phyloP scores from a whole-genome alignment of 2,888 invertebrate species.

The Autographa pulchrina region DNA sequence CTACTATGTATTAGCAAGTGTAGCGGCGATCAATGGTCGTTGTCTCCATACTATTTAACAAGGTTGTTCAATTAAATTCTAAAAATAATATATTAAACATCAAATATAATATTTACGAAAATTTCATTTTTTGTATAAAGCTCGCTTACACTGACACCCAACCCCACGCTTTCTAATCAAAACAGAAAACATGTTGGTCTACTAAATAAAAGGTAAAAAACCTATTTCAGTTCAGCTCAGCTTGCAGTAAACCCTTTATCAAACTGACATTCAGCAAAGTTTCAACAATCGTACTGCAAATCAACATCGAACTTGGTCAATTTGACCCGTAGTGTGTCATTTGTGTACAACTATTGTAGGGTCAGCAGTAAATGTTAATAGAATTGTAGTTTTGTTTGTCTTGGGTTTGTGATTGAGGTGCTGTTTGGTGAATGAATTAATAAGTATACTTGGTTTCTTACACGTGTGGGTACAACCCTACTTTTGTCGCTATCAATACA shows the following conservation, averaged over 20 bases:
- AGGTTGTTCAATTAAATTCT: too few relatives aligned
- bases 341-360: slow-evolving; percentile 58
- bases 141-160: not conserved
- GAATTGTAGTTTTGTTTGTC: slow-evolving; percentile 31
- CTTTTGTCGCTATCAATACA: not conserved
- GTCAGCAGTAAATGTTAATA: slow-evolving; percentile 31
- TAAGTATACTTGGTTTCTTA: not conserved
- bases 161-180: not conserved
- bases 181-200: not conserved
- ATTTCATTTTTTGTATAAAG: not conserved
- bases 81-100: too few relatives aligned
- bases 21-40: too few relatives aligned
- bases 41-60: too few relatives aligned
- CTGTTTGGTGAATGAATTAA: not conserved
- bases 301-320: slow-evolving; percentile 69
- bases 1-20: too few relatives aligned
- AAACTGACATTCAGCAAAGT: slow-evolving; percentile 67
- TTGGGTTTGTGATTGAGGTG: slow-evolving; percentile 15
- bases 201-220: slow-evolving; percentile 14
- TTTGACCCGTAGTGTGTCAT: slow-evolving; percentile 69
- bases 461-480: not conserved
- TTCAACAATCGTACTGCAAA: slow-evolving; percentile 73
- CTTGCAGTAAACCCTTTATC: slow-evolving; percentile 17
- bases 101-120: too few relatives aligned
- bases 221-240: slow-evolving; percentile 9